These are phyloP conservation scores for Drosophila bocqueti DNA, from an alignment of 1,140 invertebrate genomes.

Conservation along the genomic window DNA sequence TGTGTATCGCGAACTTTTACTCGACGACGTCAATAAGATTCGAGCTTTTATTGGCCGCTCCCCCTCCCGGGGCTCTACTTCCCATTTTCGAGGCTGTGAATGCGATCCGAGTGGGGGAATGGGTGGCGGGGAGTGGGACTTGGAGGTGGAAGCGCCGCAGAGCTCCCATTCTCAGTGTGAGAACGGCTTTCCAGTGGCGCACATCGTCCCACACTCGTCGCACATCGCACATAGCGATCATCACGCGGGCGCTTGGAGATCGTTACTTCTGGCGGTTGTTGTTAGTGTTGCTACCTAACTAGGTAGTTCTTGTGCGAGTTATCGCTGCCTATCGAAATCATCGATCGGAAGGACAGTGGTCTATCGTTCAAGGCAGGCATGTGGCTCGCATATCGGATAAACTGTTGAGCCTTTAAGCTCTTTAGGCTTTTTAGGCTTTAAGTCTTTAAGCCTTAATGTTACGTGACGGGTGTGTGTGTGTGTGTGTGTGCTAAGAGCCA, in stretches of 20 bases:
- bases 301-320: neutral
- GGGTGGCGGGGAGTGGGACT: constrained; percentile 3
- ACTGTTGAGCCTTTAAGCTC: neutral
- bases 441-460: neutral
- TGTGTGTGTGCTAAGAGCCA: constrained; percentile 22
- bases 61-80: neutral
- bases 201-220: constrained; percentile 53
- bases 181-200: constrained; percentile 64
- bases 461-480: neutral
- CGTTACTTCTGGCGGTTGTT: neutral
- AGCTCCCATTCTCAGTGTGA: constrained; percentile 68
- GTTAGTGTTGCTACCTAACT: neutral
- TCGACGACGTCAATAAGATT: constrained; percentile 54
- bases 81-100: constrained; percentile 28
- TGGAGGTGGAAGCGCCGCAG: constrained; percentile 39
- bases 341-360: neutral
- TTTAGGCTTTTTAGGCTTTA: no score
- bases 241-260: constrained; percentile 4
- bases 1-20: constrained; percentile 28
- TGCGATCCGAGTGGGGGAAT: constrained; percentile 15
- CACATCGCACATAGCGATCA: constrained; percentile 11
- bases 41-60: constrained; percentile 54
- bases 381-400: neutral
- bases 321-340: neutral
- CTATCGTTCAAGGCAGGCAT: neutral